Base-by-base conservation (phyloP, 2,797 vertebrate species). In the Hafferia zeledoni region DNA sequence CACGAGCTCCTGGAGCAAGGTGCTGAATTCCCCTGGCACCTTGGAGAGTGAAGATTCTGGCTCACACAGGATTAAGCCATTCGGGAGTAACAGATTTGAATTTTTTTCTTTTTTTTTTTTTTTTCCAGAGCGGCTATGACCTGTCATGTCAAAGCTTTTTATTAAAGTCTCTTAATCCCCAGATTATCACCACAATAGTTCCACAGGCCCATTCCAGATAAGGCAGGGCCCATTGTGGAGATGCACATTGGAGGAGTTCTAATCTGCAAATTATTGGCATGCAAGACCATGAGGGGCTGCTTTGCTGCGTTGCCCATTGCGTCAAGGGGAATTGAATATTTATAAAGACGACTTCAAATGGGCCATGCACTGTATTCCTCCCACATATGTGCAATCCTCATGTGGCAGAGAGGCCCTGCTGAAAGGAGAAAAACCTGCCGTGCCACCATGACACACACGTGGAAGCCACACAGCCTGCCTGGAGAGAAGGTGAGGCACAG, bases 121-220 rank as follows among this genome's bases (percentile, higher is more conserved):
- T 28, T 1, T 39, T 44, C 82, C 80, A 16, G 83, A 86, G 85
- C 63, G 0, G 69, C 94, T 93, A 71, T 95, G 95, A 93, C 92
- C 91, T 86, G 89, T 84, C 95, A 78, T 93, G 95, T 95, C 89
- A 92, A 91, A 94, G 91, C 91, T 92, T 96, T 96, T 96, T 95
- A 91, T 96, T 94, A 95, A 95, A 96, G 92, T 91, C 94, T 95
- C 94, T 96, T 96, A 94, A 96, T 95, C 93, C 94, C 92, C 94
- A 97, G 95, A 95, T 97, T 96, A 88, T 92, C 92, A 83, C 53
- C 95, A 95, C 93, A 94, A 91, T 92, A 83, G 94, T 95, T 96
- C 79, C 94, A 87, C 93, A 89, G 89, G 87, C 92, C 94, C 82
- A 9, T 80, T 87, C 82, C 91, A 91, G 94, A 94, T 90, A 96